Conservation (phyloP, 2,888 invertebrate genomes). For the Drosophila pegasa region DNA sequence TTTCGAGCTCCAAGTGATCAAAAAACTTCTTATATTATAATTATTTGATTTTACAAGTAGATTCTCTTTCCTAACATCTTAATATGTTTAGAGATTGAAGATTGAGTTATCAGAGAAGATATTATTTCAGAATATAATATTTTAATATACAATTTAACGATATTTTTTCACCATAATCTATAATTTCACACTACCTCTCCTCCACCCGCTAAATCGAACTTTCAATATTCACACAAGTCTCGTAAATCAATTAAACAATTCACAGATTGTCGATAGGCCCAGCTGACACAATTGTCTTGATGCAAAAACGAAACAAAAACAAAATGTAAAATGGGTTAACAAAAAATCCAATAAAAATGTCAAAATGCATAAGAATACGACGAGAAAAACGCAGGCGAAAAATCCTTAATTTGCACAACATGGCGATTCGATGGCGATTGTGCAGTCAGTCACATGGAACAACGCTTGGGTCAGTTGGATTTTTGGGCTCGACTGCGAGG, state of each 20-base stretch:
- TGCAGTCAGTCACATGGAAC: conserved; percentile 60
- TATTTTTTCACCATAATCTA: too few species aligned
- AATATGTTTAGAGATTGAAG: too few species aligned
- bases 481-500: conserved; percentile 13
- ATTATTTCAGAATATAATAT: too few species aligned
- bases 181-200: background rate
- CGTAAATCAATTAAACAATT: conserved; percentile 49
- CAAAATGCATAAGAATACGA: conserved; percentile 40
- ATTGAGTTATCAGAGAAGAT: too few species aligned
- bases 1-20: too few species aligned
- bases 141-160: too few species aligned
- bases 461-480: conserved; percentile 39
- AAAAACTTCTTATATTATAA: too few species aligned
- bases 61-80: too few species aligned
- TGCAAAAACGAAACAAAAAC: conserved; percentile 2
- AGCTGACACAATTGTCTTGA: conserved; percentile 53
- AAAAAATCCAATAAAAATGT: conserved; percentile 49
- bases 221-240: conserved; percentile 24
- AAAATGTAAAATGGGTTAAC: conserved; percentile 7
- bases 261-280: conserved; percentile 64
- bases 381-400: conserved; percentile 38
- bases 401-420: conserved; percentile 66
- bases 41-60: too few species aligned
- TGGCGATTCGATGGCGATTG: conserved; percentile 56
- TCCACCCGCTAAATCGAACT: conserved; percentile 1